Percentiles rank a stretch among this genome's conserved stretches.
Conservation (phyloP, 1,140 invertebrate genomes). For the Linepithema humile region DNA sequence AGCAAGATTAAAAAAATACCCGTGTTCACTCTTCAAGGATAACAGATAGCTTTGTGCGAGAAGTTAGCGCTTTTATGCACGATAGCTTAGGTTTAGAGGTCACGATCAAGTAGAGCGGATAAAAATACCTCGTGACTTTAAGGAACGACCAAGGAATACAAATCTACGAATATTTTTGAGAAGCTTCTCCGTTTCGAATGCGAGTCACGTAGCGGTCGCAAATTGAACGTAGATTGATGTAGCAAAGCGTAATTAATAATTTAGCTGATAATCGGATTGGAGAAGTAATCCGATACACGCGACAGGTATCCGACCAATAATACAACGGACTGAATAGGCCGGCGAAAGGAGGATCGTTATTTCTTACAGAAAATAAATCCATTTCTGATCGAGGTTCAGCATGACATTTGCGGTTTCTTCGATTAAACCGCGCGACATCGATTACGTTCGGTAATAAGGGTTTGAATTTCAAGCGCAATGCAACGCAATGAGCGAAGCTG, state of each 20-base stretch:
- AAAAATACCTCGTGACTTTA: neutral
- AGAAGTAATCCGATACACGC: neutral
- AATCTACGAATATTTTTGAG: neutral
- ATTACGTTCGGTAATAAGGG: slow-evolving; percentile 14
- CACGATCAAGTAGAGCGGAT: neutral
- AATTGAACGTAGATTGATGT: neutral
- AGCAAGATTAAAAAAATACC: too few relatives aligned
- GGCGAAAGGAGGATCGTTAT: neutral
- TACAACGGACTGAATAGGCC: neutral
- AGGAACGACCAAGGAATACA: neutral
- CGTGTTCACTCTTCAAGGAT: neutral
- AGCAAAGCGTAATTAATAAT: slow-evolving; percentile 22
- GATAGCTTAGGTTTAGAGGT: neutral
- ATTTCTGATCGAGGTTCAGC: neutral
- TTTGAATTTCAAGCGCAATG: slow-evolving; percentile 21
- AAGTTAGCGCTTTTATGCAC: neutral
- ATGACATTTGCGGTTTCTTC: neutral
- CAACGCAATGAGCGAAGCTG: neutral
- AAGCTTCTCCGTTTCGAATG: neutral
- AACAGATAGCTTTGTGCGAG: neutral
- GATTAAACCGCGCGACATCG: neutral
- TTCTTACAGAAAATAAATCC: neutral
- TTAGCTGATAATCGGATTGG: neutral
- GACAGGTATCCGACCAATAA: neutral
- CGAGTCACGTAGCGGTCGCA: neutral